Evolutionary conservation across 2,797 vertebrate species (phyloP).

Genomic region (Philypnodon macrostomus): DNA sequence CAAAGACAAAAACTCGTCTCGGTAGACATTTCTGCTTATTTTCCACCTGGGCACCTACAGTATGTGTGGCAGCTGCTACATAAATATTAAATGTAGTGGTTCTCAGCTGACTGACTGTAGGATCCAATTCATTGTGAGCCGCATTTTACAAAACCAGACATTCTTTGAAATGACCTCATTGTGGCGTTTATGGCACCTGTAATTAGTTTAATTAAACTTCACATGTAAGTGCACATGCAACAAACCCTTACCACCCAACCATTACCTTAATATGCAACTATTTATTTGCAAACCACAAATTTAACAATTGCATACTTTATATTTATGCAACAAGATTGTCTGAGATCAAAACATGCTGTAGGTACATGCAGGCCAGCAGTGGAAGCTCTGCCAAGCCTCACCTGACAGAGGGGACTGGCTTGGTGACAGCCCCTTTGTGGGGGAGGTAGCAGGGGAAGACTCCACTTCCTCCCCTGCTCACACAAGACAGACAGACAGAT

Average conservation of each 20-base stretch:
- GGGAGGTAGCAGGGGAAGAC: conserved; percentile 70
- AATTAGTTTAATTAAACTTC: too few species aligned
- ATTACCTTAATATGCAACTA: conserved; percentile 22
- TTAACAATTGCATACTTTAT: neutral
- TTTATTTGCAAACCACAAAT: neutral
- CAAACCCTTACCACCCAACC: conserved; percentile 22
- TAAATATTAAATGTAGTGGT: too few species aligned
- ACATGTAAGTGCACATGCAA: conserved; percentile 18
- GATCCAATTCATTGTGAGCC: too few species aligned
- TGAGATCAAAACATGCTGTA: conserved; percentile 18
- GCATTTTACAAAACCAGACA: too few species aligned
- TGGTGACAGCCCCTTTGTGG: conserved; percentile 73
- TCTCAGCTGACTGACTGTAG: too few species aligned
- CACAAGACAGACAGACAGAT: conserved; percentile 14
- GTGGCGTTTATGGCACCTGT: too few species aligned
- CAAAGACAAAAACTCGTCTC: neutral
- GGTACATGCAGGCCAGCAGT: conserved; percentile 25
- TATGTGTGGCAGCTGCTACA: neutral
- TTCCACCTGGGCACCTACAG: neutral
- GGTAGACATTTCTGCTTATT: conserved; percentile 18
- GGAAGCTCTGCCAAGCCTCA: conserved; percentile 71
- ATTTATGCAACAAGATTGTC: conserved; percentile 3
- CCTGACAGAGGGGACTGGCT: conserved; percentile 77
- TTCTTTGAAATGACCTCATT: too few species aligned
- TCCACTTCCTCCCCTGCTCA: conserved; percentile 80